Percentiles rank a stretch among this genome's conserved stretches.
phyloP scores from a whole-genome alignment of 2,888 invertebrate species.

The Brachypalpus laphriformis region DNA sequence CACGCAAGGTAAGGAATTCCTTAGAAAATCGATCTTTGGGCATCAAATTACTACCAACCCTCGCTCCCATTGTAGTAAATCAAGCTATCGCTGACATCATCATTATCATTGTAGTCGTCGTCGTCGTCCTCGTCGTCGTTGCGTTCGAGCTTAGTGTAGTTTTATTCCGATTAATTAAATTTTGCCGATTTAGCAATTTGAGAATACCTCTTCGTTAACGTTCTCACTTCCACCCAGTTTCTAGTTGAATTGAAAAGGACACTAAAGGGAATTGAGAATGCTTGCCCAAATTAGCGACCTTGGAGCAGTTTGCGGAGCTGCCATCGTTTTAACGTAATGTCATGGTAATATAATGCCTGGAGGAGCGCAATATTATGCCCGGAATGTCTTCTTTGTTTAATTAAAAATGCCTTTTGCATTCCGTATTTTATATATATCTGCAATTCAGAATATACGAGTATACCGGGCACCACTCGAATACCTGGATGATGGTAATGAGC shows the following conservation, averaged over 20 bases:
- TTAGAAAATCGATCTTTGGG: conserved; percentile 27
- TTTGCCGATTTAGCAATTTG: conserved; percentile 55
- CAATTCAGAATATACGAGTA: conserved; percentile 5
- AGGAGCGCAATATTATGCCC: conserved; percentile 6
- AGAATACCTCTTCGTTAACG: conserved; percentile 44
- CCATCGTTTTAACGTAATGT: conserved; percentile 26
- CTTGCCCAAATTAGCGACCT: conserved; percentile 32
- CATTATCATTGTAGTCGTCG: background rate
- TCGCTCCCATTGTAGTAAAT: conserved; percentile 10
- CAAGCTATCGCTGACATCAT: conserved; percentile 39
- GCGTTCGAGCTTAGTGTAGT: conserved; percentile 37
- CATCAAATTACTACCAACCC: conserved; percentile 32
- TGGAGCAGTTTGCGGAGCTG: conserved; percentile 3
- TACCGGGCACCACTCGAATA: background rate
- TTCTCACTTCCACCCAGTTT: background rate
- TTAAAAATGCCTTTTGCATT: conserved; percentile 44
- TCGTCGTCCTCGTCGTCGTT: background rate
- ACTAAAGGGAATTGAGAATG: conserved; percentile 22
- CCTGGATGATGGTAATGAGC: background rate
- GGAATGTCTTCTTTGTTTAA: conserved; percentile 33
- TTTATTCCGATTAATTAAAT: conserved; percentile 65
- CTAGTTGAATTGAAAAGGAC: conserved; percentile 15
- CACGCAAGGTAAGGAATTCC: conserved; percentile 22
- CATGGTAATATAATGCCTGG: conserved; percentile 35
- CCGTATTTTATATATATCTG: background rate